Conservation (phyloP, 2,113 vertebrate species). For the Crotalus helleri region DNA sequence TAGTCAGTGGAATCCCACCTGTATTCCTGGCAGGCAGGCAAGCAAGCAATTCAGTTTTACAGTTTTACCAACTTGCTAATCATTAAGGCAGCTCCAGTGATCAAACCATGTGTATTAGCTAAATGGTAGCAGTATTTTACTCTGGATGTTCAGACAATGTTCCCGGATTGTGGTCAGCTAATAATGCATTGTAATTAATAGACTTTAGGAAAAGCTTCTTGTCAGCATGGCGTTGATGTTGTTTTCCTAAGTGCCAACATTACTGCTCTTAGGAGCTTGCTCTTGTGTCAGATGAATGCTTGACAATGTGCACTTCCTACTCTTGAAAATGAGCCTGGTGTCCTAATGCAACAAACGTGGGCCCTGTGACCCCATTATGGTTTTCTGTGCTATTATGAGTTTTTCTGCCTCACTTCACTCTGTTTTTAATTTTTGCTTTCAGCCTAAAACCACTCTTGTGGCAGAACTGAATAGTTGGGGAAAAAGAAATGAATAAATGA, state of each 20-base stretch:
- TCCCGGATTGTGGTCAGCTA: constrained; percentile 51
- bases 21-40: constrained; percentile 49
- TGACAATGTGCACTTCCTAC: constrained; percentile 24
- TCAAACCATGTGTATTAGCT: constrained; percentile 56
- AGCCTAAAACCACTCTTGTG: not conserved
- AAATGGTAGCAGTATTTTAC: constrained; percentile 63
- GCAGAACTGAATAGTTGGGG: not conserved
- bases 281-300: constrained; percentile 51
- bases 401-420: constrained; percentile 59
- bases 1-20: constrained; percentile 40
- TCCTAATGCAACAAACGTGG: constrained; percentile 58
- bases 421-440: constrained; percentile 45
- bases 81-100: constrained; percentile 67
- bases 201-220: constrained; percentile 65
- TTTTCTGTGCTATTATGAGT: constrained; percentile 50
- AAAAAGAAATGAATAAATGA: constrained; percentile 17
- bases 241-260: constrained; percentile 62
- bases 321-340: constrained; percentile 59
- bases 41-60: constrained; percentile 41
- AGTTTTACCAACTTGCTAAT: constrained; percentile 74
- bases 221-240: constrained; percentile 66
- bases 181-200: constrained; percentile 72
- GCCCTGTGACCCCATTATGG: constrained; percentile 52
- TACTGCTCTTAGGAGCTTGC: constrained; percentile 57
- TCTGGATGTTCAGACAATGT: constrained; percentile 50